phyloP scores from a whole-genome alignment of 2,888 invertebrate species.

The Desoria tigrina region DNA sequence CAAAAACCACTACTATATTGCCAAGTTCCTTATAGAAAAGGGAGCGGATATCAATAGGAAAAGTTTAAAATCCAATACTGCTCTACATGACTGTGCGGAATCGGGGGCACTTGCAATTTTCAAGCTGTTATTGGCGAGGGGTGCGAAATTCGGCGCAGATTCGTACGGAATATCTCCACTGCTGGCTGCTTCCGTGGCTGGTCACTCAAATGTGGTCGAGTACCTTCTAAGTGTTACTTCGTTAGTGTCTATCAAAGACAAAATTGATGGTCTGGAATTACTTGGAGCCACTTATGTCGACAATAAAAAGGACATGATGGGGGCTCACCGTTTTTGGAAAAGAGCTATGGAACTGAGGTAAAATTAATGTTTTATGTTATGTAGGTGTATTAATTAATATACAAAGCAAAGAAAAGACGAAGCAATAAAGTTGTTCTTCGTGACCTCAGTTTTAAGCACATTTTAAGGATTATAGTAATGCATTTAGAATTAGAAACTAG shows the following conservation, averaged over 20 bases:
- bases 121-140: constrained; percentile 80
- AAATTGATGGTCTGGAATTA: constrained; percentile 86
- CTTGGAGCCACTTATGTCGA: constrained; percentile 96
- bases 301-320: constrained; percentile 89
- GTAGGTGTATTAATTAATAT: no score
- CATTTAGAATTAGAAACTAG: no score
- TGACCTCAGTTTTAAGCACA: constrained; percentile 1
- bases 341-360: constrained; percentile 86
- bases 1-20: constrained; percentile 88
- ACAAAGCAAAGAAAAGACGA: no score
- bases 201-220: constrained; percentile 78
- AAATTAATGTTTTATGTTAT: constrained; percentile 19
- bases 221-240: constrained; percentile 76
- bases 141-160: constrained; percentile 91
- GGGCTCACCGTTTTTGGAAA: constrained; percentile 85
- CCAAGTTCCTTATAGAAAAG: constrained; percentile 79
- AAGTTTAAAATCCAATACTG: constrained; percentile 90
- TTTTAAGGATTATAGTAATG: no score
- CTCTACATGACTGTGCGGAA: constrained; percentile 82
- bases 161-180: constrained; percentile 95
- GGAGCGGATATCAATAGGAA: constrained; percentile 91
- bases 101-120: constrained; percentile 90
- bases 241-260: constrained; percentile 72
- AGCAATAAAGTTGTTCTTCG: neutral
- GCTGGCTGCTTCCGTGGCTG: constrained; percentile 72